Conservation (phyloP, 2,797 vertebrate genomes). For the Gastrophryne carolinensis region DNA sequence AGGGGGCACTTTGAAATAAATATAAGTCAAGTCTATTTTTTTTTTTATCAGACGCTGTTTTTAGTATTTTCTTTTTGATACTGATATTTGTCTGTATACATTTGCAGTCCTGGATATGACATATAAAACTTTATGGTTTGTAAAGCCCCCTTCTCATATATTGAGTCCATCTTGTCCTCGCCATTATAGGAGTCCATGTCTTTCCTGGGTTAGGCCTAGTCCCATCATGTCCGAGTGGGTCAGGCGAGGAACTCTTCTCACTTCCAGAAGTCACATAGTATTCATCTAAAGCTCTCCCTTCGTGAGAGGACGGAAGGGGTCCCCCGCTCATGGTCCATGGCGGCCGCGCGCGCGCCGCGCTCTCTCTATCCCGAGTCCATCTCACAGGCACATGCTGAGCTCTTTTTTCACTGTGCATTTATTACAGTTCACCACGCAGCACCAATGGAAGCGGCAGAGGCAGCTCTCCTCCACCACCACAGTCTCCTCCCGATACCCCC, state of each 20-base stretch:
- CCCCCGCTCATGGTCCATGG: not conserved
- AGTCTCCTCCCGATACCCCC: constrained; percentile 87
- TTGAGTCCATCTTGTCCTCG: not conserved
- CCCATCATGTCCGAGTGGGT: not conserved
- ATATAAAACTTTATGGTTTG: not conserved
- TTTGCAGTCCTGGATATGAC: not conserved
- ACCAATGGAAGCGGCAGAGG: constrained; percentile 97
- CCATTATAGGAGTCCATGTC: not conserved
- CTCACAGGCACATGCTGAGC: constrained; percentile 90
- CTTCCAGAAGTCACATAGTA: not conserved
- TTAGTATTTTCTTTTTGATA: not conserved
- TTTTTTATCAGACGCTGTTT: not conserved
- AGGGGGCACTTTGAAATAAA: too few species aligned
- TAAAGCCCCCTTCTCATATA: not conserved
- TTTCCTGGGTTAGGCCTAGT: not conserved
- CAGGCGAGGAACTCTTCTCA: not conserved
- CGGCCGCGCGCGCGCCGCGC: not conserved
- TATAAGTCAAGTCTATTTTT: not conserved
- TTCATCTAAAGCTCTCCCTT: not conserved
- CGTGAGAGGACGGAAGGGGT: not conserved
- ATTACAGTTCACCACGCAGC: constrained; percentile 96
- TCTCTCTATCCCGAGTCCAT: not conserved
- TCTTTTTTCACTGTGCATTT: constrained; percentile 91
- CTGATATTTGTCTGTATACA: constrained; percentile 1
- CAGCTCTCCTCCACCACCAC: constrained; percentile 95